phyloP scores from a whole-genome alignment of 2,113 vertebrate species.

The Rattus rattus region DNA sequence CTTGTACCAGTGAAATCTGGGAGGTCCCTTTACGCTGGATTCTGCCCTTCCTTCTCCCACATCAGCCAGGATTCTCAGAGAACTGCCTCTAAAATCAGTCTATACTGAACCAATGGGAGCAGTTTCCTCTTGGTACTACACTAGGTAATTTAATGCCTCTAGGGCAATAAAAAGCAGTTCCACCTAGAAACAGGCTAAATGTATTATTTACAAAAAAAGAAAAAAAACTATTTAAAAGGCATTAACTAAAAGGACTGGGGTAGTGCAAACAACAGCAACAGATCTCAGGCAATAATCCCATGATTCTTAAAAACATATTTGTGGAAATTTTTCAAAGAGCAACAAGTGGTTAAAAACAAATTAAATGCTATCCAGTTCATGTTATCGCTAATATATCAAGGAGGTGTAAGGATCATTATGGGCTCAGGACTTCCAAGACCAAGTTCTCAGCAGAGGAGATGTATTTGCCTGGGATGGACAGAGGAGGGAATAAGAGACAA shows the following conservation, averaged over 20 bases:
- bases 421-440: not conserved
- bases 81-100: not conserved
- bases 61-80: not conserved
- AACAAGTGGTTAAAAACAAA: constrained; percentile 35
- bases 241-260: constrained; percentile 19
- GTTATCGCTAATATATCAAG: not conserved
- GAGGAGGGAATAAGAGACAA: not conserved
- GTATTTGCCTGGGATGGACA: not conserved
- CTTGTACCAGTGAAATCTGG: not conserved
- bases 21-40: not conserved
- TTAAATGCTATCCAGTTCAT: not conserved
- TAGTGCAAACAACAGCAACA: constrained; percentile 31
- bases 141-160: not conserved
- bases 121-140: not conserved
- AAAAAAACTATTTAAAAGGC: not conserved
- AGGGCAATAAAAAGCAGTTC: constrained; percentile 29
- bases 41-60: not conserved
- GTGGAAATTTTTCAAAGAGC: not conserved
- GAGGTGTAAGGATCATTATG: not conserved
- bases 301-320: not conserved
- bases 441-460: not conserved
- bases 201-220: not conserved
- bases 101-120: not conserved
- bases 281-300: constrained; percentile 16
- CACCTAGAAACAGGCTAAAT: not conserved